Percentiles rank a stretch among this genome's conserved stretches.
Evolutionary conservation across 2,888 invertebrate species (phyloP).

Genomic region (Acheta domesticus): DNA sequence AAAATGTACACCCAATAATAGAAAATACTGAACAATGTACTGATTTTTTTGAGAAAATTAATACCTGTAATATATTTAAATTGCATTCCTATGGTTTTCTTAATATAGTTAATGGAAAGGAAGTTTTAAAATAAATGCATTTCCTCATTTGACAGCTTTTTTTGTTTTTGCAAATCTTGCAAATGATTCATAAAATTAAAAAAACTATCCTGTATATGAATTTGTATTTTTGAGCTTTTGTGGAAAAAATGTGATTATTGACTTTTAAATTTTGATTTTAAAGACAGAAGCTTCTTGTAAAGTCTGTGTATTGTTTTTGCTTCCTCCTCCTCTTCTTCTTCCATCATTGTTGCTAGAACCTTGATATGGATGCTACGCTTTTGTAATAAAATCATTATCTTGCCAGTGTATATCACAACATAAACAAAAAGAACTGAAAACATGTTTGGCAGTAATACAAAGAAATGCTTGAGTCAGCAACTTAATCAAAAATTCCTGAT

Average conservation of each 20-base stretch:
- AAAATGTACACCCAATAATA: no score
- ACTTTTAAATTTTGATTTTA: background rate
- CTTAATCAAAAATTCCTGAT: no score
- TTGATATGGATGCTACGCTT: background rate
- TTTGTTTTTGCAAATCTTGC: no score
- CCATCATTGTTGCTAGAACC: background rate
- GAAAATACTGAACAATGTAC: no score
- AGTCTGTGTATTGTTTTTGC: background rate
- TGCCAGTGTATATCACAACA: no score
- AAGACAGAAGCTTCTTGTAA: background rate
- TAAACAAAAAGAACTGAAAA: no score
- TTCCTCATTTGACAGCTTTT: background rate
- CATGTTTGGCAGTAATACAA: no score
- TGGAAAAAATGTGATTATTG: background rate
- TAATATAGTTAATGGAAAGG: background rate
- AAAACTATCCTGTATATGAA: background rate
- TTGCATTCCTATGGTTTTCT: background rate
- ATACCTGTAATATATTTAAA: no score
- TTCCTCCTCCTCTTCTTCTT: background rate
- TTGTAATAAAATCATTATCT: no score
- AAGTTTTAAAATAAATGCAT: background rate
- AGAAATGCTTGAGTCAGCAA: no score
- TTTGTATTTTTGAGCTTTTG: background rate
- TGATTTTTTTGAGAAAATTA: no score
- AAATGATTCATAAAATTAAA: background rate